Percentiles rank a stretch among this genome's conserved stretches.
Conservation (phyloP, 2,888 invertebrate species). For the Caenorhabditis sulstoni region DNA sequence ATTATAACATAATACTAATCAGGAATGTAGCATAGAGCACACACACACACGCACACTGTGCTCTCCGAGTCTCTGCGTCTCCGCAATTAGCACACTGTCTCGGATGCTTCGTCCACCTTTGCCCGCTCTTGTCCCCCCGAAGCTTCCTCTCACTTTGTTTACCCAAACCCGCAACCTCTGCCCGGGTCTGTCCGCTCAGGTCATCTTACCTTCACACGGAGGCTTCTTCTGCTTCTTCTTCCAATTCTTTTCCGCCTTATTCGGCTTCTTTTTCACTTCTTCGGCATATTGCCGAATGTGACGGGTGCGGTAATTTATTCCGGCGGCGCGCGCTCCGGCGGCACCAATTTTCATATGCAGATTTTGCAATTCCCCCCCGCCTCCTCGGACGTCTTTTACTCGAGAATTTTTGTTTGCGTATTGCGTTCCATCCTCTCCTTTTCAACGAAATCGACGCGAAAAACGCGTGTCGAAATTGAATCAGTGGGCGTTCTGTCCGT, state of each 20-base stretch:
- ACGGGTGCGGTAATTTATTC: slow-evolving; percentile 16
- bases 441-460: not conserved
- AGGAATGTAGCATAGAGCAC: slow-evolving; percentile 37
- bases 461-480: slow-evolving; percentile 14
- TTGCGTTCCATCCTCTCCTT: slow-evolving; percentile 24
- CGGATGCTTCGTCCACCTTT: slow-evolving; percentile 5
- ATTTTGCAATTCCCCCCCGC: slow-evolving; percentile 24
- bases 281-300: not conserved
- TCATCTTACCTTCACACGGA: slow-evolving; percentile 50
- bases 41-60: slow-evolving; percentile 18
- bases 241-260: slow-evolving; percentile 2
- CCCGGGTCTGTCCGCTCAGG: slow-evolving; percentile 20
- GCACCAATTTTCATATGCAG: slow-evolving; percentile 52
- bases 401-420: slow-evolving; percentile 16
- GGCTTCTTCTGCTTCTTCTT: slow-evolving; percentile 35
- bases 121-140: slow-evolving; percentile 4
- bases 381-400: slow-evolving; percentile 24
- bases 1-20: slow-evolving; percentile 49
- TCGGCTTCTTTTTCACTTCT: slow-evolving; percentile 20
- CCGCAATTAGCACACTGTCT: slow-evolving; percentile 48
- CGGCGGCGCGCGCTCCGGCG: not conserved
- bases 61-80: slow-evolving; percentile 41
- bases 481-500: slow-evolving; percentile 9
- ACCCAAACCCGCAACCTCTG: slow-evolving; percentile 42
- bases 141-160: slow-evolving; percentile 45